These are phyloP conservation scores for Vireo altiloquus DNA, from an alignment of 2,113 vertebrate genomes.

Conservation along the genomic window DNA sequence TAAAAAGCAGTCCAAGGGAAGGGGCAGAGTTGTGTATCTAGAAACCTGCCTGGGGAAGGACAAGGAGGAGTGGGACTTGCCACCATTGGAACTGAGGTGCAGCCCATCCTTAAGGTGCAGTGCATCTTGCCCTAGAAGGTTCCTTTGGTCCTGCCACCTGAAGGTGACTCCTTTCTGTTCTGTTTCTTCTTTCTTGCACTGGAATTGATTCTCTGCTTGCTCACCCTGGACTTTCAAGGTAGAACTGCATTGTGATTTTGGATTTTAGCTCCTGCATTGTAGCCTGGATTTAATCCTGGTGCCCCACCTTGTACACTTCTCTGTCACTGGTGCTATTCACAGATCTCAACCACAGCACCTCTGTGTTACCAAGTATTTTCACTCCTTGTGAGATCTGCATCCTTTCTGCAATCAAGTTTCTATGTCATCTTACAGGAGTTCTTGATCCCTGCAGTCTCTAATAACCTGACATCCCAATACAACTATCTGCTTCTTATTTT, in stretches of 20 bases:
- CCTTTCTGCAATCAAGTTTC: neutral
- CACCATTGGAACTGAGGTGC: neutral
- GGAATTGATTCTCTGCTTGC: neutral
- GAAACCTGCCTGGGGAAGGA: neutral
- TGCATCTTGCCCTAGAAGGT: neutral
- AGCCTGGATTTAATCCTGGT: neutral
- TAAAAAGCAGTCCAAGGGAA: neutral
- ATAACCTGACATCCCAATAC: neutral
- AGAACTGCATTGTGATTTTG: neutral
- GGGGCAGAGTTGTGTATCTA: neutral
- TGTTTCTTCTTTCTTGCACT: neutral
- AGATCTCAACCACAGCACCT: neutral
- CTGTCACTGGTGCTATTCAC: neutral
- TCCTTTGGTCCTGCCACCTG: neutral
- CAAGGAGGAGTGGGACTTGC: neutral
- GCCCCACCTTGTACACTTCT: fast-evolving
- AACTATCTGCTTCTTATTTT: neutral
- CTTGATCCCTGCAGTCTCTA: neutral
- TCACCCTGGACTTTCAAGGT: neutral
- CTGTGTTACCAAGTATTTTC: neutral
- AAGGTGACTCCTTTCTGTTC: neutral
- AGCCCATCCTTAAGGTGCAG: neutral
- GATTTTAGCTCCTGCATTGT: neutral
- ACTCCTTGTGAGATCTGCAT: neutral
- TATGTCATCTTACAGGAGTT: neutral